Base-by-base conservation (phyloP, 1,140 invertebrate genomes). In the Leptopilina boulardi region DNA sequence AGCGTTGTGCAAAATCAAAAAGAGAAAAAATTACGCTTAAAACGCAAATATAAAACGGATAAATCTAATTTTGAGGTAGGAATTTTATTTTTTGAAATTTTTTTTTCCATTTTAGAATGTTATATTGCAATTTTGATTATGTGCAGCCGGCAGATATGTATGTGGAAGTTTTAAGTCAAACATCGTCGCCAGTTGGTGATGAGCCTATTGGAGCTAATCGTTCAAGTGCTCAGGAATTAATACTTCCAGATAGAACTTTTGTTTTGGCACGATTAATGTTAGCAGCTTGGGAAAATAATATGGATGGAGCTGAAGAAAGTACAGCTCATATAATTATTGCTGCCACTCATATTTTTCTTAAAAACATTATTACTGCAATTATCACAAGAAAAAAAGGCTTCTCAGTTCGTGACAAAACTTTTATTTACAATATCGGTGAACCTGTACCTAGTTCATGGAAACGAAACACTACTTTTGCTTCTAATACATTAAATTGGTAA, bases 251-350 rank as follows among this genome's bases (percentile, higher is more conserved):
- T 88, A 92, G 94, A 56, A 94, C 95, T 1, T 93, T 96, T 80
- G 93, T 97, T 1, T 92, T 96, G 75, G 96, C 96, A 0, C 92
- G 96, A 76, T 93, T 97, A 78, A 92, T 96, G 90, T 92, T 97
- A 5, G 94, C 94, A 54, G 95, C 96, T 19, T 97, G 96, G 96
- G 96, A 97, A 82, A 92, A 93, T 56, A 96, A 95, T 6, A 92
- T 97, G 38, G 94, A 96, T 77, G 95, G 94, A 30, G 95, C 95
- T 41, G 94, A 96, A 78, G 95, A 96, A 83, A 93, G 93, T 81
- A 95, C 95, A 15, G 94, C 95, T 1, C 93, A 94, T 77, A 92
- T 96, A 11, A 92, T 97, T 34, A 94, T 96, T 51, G 93, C 93
- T 59, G 95, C 96, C 23, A 93, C 96, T 5, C 94, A 95, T 86